These are phyloP conservation scores for Hofmannophila pseudospretella DNA, from an alignment of 2,888 invertebrate species.

Conservation along the genomic window DNA sequence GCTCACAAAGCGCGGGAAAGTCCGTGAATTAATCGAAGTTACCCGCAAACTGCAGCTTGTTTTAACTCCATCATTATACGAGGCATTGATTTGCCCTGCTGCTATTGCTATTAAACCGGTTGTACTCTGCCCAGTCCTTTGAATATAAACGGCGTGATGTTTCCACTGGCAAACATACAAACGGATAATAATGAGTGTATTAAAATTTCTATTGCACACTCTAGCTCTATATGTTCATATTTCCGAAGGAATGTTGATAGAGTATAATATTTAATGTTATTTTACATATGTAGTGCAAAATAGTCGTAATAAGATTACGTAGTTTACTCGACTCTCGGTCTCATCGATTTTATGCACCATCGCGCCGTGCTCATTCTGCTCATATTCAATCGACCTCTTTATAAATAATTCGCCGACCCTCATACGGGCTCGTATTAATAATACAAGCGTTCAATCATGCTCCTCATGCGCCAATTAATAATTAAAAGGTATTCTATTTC, in stretches of 20 bases:
- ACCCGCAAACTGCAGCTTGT: slow-evolving; percentile 41
- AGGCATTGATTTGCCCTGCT: slow-evolving; percentile 47
- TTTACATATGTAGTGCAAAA: slow-evolving; percentile 14
- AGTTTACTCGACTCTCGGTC: slow-evolving; percentile 24
- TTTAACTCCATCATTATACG: slow-evolving; percentile 49
- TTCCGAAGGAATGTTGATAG: slow-evolving; percentile 1
- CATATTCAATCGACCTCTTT: slow-evolving; percentile 52
- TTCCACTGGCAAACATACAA: slow-evolving; percentile 42
- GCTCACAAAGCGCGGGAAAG: background rate
- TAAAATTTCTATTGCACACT: slow-evolving; percentile 18
- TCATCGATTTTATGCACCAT: slow-evolving; percentile 43
- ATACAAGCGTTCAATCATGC: slow-evolving; percentile 55
- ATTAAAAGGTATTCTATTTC: slow-evolving; percentile 35
- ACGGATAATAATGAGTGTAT: slow-evolving; percentile 26
- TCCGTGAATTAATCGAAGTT: slow-evolving; percentile 23
- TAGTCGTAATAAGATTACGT: slow-evolving; percentile 10
- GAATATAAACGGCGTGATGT: slow-evolving; percentile 39
- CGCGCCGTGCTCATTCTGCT: slow-evolving; percentile 40
- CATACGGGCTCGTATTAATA: slow-evolving; percentile 56
- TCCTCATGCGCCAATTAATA: slow-evolving; percentile 38
- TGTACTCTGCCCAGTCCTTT: slow-evolving; percentile 37
- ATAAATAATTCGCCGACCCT: slow-evolving; percentile 55
- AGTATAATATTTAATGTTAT: slow-evolving; percentile 13
- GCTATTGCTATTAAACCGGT: slow-evolving; percentile 58
- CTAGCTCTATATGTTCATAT: background rate